A percentile compares a stretch with the other conserved stretches of the same genome.
phyloP scores from a whole-genome alignment of 2,888 invertebrate species.

The Reticulitermes lucifugus region DNA sequence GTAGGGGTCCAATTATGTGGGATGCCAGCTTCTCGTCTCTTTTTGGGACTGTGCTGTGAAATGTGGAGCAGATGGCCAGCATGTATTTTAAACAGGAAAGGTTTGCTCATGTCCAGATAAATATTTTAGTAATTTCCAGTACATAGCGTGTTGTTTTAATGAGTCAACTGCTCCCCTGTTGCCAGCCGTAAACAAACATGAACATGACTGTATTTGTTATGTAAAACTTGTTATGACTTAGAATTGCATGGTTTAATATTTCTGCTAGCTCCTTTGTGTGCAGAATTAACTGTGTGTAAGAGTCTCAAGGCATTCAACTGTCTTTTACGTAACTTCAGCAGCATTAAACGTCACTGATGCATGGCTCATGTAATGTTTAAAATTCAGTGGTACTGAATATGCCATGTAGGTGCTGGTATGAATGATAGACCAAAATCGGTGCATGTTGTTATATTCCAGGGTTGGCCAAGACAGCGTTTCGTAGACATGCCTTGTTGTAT shows the following conservation, averaged over 20 bases:
- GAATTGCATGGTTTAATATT: not conserved
- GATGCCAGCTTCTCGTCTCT: conserved; percentile 7
- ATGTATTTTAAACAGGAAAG: conserved; percentile 13
- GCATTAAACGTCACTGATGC: not conserved
- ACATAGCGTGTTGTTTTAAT: not conserved
- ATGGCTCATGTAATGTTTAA: not conserved
- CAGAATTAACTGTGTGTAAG: not conserved
- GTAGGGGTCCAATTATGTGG: not conserved
- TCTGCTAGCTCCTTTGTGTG: not conserved
- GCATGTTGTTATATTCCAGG: not conserved
- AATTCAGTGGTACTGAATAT: not conserved
- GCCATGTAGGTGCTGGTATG: not conserved
- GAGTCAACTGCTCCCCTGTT: not conserved
- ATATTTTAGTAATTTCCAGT: not conserved
- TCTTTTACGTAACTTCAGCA: not conserved
- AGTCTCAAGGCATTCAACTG: not conserved
- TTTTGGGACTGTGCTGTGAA: conserved; percentile 16
- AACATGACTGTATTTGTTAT: not conserved
- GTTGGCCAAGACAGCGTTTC: not conserved
- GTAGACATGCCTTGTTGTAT: too few relatives aligned
- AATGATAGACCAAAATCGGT: not conserved
- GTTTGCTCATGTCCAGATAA: conserved; percentile 7
- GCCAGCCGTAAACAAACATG: not conserved
- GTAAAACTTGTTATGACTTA: not conserved
- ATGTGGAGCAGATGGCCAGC: not conserved